phyloP scores from a whole-genome alignment of 2,113 vertebrate species.

The Geococcyx californianus region DNA sequence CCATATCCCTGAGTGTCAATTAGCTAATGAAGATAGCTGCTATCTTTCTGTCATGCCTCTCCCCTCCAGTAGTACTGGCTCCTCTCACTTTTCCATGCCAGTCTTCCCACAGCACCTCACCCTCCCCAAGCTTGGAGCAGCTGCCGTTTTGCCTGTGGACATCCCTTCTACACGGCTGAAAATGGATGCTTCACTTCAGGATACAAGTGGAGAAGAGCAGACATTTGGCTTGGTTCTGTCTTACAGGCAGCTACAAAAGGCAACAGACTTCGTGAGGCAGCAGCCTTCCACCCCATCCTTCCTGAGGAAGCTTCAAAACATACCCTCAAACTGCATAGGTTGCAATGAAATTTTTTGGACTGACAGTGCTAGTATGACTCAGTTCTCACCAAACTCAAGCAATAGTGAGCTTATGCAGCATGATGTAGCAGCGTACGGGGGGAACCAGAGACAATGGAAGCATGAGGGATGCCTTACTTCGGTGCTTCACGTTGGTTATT shows the following conservation, averaged over 20 bases:
- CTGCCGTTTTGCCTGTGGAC: background rate
- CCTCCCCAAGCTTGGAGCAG: background rate
- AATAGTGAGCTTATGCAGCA: background rate
- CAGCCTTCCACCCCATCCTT: background rate
- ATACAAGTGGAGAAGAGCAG: background rate
- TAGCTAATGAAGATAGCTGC: background rate
- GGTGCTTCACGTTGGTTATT: background rate
- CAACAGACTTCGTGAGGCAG: rapidly evolving
- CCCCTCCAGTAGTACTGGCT: background rate
- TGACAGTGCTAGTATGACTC: background rate
- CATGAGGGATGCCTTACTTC: background rate
- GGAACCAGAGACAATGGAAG: background rate
- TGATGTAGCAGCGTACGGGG: background rate
- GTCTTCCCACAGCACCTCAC: background rate
- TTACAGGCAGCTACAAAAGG: background rate
- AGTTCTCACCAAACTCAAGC: background rate
- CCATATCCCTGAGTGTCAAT: background rate
- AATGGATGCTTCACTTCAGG: background rate
- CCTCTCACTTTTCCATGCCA: background rate
- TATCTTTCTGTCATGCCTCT: background rate
- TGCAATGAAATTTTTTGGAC: background rate
- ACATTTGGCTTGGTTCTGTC: background rate
- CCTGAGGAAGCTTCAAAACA: background rate
- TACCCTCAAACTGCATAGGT: background rate
- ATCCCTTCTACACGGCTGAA: background rate